Evolutionary conservation across 2,888 invertebrate species (phyloP), one percentile per base, ranked within the genome.

Genomic region (Sabellastarte sp.): DNA sequence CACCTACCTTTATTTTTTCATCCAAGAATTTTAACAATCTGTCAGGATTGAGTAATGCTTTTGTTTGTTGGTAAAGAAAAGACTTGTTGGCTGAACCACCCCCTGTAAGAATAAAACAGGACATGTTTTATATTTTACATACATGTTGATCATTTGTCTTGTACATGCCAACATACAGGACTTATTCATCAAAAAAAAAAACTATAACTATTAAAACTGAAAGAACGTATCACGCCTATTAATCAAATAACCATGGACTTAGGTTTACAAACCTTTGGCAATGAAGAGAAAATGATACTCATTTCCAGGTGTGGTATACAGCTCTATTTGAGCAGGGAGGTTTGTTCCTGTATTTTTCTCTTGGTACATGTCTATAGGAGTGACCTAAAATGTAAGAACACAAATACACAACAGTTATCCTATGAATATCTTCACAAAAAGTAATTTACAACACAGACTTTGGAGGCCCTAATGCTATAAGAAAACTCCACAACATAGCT

Each of bases 1-100:
- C 20, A 41, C 20, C 20, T 41, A 41, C 83, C 80, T 84, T 82
- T 32, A 84, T 76, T 70, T 84, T 84, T 64, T 84, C 84, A 63
- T 82, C 75, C 15, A 84, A 71, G 67, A 84, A 84, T 15, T 66
- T 68, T 41, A 81, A 55, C 3, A 84, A 72, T 71, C 78, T 83
- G 30, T 83, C 79, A 4, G 80, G 81, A 65, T 82, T 84, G 26
- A 84, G 73, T 29, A 84, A 66, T 26, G 84, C 83, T 64, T 84
- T 84, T 10, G 84, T 84, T 68, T 84, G 83, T 67, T 84, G 84
- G 67, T 74, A 84, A 28, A 84, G 76, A 64, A 80, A 84, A 5
- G 83, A 78, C 66, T 84, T 84, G 69, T 84, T 84, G 32, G 84
- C 84, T 0, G 84, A 84, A 0, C 84, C 84, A 2, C 84, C 84